Evolutionary conservation across 2,888 invertebrate species (phyloP).

Genomic region (Mesopsocus fuscifrons): DNA sequence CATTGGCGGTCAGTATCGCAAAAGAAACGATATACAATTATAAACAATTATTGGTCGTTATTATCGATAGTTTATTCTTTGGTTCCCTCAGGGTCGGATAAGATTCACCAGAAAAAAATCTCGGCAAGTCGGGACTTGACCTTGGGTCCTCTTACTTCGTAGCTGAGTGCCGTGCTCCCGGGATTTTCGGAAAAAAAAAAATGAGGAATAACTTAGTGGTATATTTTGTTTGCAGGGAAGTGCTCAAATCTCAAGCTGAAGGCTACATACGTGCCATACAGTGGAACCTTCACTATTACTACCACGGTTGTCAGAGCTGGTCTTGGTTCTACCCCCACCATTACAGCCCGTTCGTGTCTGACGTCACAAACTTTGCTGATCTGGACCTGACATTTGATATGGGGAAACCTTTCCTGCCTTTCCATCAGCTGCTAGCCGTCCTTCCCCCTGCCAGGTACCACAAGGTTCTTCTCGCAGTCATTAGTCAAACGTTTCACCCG

Average conservation of each 20-base stretch:
- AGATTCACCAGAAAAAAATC: no score
- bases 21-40: no score
- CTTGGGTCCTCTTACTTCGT: no score
- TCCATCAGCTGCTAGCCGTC: conserved; percentile 71
- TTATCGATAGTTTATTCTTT: no score
- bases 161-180: no score
- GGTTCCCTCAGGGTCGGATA: no score
- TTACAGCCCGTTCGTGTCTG: conserved; percentile 92
- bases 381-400: conserved; percentile 63
- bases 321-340: conserved; percentile 97
- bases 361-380: conserved; percentile 62
- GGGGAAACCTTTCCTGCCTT: conserved; percentile 79
- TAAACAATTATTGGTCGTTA: no score
- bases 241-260: conserved; percentile 61
- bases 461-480: no score
- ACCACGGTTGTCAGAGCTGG: conserved; percentile 93
- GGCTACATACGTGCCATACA: conserved; percentile 86
- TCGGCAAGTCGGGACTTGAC: no score
- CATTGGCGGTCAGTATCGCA: no score
- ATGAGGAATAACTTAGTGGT: conserved; percentile 6
- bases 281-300: conserved; percentile 94
- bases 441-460: conserved; percentile 65
- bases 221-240: conserved; percentile 51
- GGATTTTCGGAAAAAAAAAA: conserved; percentile 11
- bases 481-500: neutral